Base-by-base conservation (phyloP, 2,888 invertebrate genomes). In the Autographa pulchrina region DNA sequence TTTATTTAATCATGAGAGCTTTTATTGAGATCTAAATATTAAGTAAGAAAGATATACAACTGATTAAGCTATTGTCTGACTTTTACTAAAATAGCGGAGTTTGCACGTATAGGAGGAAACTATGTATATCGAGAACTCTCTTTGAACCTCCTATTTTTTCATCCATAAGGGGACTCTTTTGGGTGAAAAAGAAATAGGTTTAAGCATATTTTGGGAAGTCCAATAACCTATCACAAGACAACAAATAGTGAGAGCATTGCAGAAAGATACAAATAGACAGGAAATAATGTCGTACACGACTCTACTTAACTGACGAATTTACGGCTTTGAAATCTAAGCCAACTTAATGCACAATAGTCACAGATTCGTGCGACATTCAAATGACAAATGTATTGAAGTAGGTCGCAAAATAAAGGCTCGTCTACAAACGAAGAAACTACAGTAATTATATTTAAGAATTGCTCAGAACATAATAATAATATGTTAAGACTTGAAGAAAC, bases 381-480 rank as follows among this genome's bases (percentile, higher is more conserved):
- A 74, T 68, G 52, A 59, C n/a, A 41, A 1, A 65, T n/a, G 20
- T 59, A 64, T 14, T 38, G 11, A 62, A 74, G 43, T 63, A 25
- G n/a, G 64, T 32, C 18, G 35, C n/a, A 64, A 0, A 43, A 25
- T 70, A 20, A 60, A 70, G 71, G 48, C 43, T n/a, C 2, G 61
- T 70, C 18, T 35, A 71, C 62, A 65, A 20, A 16, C 52, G 32
- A 18, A 43, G 58, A 64, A 35, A 60, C 6, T 20, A 8, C n/a
- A 38, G 16, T 71, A 52, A 75, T 41, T 48, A 67, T 71, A 60
- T 2, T 0, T 61, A 66, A 20, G 32, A 11, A 75, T 48, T 72
- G 56, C 58, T 48, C 20, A 20, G 35, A 35, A 64, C 62, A n/a
- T 18, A 18, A 41, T 58, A 38, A 35, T 63, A 7, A 7, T 54